Conservation (phyloP, 1,140 invertebrate species). For the Drosophila biarmipes region DNA sequence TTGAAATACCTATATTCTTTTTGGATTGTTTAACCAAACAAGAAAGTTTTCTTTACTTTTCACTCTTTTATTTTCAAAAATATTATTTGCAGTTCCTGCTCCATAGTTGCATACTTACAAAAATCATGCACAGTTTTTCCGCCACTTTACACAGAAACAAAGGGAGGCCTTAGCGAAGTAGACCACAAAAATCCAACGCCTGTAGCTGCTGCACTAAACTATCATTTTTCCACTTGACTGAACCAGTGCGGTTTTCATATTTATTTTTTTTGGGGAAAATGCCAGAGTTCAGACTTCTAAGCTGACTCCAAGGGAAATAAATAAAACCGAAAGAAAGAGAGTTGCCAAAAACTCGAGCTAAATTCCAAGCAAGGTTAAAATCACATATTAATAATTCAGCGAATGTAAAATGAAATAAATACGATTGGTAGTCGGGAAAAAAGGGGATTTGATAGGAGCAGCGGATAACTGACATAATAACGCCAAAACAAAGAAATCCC, state of each 20-base stretch:
- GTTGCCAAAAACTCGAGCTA: slow-evolving; percentile 5
- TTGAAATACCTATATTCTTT: too few species aligned
- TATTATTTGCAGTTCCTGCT: background rate
- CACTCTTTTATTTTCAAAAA: too few species aligned
- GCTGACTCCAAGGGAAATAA: slow-evolving; percentile 5
- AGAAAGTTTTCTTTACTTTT: background rate
- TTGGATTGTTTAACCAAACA: too few species aligned
- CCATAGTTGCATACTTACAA: background rate
- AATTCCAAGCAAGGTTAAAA: slow-evolving; percentile 20
- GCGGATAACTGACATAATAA: slow-evolving; percentile 50
- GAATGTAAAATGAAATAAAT: slow-evolving; percentile 10
- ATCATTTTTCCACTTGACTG: slow-evolving; percentile 31
- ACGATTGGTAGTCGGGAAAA: slow-evolving; percentile 14
- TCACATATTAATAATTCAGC: slow-evolving; percentile 12
- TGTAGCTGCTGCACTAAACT: slow-evolving; percentile 12
- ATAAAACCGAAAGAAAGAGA: slow-evolving; percentile 10
- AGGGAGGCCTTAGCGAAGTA: background rate
- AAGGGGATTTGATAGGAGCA: slow-evolving; percentile 18
- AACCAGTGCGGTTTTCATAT: slow-evolving; percentile 9
- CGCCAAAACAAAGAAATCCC: slow-evolving; percentile 50
- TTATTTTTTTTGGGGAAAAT: slow-evolving; percentile 4
- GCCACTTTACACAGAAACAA: background rate
- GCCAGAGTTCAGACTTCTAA: slow-evolving; percentile 26
- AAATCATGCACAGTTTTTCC: background rate
- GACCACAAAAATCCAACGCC: slow-evolving; percentile 5